These are phyloP conservation scores for Priocnemis perturbator DNA, from an alignment of 2,888 invertebrate genomes.

Conservation along the genomic window DNA sequence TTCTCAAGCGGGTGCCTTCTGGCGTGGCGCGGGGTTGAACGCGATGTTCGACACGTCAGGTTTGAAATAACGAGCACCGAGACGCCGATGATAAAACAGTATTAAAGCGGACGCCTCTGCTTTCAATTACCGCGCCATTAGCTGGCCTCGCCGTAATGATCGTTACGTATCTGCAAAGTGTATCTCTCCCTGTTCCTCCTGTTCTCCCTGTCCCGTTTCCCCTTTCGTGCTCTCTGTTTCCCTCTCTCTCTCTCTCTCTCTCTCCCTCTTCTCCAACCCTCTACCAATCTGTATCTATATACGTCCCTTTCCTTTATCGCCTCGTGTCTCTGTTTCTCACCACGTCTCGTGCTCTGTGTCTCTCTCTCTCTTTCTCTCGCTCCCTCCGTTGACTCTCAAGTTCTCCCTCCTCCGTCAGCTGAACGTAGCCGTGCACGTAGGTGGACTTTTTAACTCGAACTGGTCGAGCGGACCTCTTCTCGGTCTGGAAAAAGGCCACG, in stretches of 20 bases:
- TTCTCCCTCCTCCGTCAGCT: not conserved
- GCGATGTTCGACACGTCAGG: too few species aligned
- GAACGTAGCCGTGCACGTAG: slow-evolving; percentile 2
- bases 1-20: not conserved
- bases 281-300: too few species aligned
- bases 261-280: not conserved
- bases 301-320: not conserved
- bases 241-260: not conserved
- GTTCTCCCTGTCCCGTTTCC: too few species aligned
- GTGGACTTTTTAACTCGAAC: slow-evolving; percentile 6
- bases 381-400: not conserved
- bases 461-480: slow-evolving; percentile 6
- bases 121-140: slow-evolving; percentile 16
- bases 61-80: too few species aligned
- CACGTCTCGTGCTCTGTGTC: not conserved
- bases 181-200: slow-evolving; percentile 1
- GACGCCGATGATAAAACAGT: slow-evolving; percentile 7
- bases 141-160: slow-evolving; percentile 3
- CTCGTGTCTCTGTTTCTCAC: not conserved
- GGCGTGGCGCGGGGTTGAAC: too few species aligned
- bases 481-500: slow-evolving; percentile 6
- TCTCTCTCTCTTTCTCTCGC: not conserved
- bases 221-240: not conserved
- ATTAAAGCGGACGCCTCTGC: slow-evolving; percentile 15
- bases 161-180: slow-evolving; percentile 8